These are phyloP conservation scores for Pica pica DNA, from an alignment of 2,113 vertebrate genomes.

Conservation along the genomic window DNA sequence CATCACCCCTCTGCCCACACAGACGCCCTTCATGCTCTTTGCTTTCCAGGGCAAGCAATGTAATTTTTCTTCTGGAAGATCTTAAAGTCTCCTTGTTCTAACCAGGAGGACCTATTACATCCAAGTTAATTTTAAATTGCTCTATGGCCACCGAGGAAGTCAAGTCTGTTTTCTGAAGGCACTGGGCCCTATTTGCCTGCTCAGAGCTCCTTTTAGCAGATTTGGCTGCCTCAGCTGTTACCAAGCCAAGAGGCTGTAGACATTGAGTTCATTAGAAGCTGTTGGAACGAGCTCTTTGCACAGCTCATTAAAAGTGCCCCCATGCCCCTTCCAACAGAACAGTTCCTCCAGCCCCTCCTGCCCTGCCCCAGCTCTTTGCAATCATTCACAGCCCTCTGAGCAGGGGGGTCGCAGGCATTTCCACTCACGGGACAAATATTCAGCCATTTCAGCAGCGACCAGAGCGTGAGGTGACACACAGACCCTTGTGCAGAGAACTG, in stretches of 20 bases:
- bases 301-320: slow-evolving; percentile 70
- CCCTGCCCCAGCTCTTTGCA: slow-evolving; percentile 38
- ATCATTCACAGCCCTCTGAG: slow-evolving; percentile 53
- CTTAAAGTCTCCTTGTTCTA: slow-evolving; percentile 14
- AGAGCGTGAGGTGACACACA: background rate
- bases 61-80: background rate
- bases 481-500: background rate
- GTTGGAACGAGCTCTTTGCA: slow-evolving; percentile 62
- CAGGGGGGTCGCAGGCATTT: background rate
- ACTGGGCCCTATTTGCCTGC: slow-evolving; percentile 24
- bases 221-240: slow-evolving; percentile 54
- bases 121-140: slow-evolving; percentile 48
- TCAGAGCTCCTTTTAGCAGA: slow-evolving; percentile 45
- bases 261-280: slow-evolving; percentile 70
- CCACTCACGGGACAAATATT: background rate
- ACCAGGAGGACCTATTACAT: background rate
- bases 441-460: slow-evolving; percentile 9
- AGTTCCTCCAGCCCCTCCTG: slow-evolving; percentile 26
- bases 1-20: background rate
- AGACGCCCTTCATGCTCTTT: background rate
- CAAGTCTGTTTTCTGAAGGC: slow-evolving; percentile 49
- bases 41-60: background rate
- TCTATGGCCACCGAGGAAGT: slow-evolving; percentile 13
- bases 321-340: slow-evolving; percentile 40
- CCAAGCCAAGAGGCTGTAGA: slow-evolving; percentile 35